These are phyloP conservation scores for Limnodromus scolopaceus DNA, from an alignment of 2,797 vertebrate species.

Conservation along the genomic window DNA sequence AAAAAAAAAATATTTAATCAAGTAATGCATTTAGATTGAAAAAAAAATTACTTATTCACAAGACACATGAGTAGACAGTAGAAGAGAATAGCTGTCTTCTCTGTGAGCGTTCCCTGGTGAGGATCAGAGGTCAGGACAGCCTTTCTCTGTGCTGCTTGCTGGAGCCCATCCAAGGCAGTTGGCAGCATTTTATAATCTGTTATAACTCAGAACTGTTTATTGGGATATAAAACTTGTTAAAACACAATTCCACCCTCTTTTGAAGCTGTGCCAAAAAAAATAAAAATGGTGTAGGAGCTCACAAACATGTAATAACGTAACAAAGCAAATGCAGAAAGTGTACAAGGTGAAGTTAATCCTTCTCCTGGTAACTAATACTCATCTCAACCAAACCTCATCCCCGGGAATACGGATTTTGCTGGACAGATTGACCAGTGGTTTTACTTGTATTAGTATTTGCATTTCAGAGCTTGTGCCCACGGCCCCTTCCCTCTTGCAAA, in stretches of 20 bases:
- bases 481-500: background rate
- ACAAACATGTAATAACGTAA: background rate
- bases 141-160: background rate
- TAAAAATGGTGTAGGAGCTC: background rate
- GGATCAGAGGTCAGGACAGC: background rate
- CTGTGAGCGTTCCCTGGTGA: background rate
- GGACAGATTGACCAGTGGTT: background rate
- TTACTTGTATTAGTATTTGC: background rate
- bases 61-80: background rate
- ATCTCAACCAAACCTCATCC: background rate
- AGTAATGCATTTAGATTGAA: background rate
- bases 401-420: background rate
- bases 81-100: background rate
- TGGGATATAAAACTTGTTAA: background rate
- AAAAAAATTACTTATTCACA: background rate
- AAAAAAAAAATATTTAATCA: too few relatives aligned
- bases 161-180: background rate
- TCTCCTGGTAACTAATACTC: background rate
- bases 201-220: background rate
- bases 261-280: background rate
- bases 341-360: background rate
- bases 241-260: background rate
- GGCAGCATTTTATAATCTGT: background rate
- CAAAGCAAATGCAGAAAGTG: background rate
- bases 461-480: background rate